Base-by-base conservation (phyloP, 2,797 vertebrate genomes). In the Malurus splendens region DNA sequence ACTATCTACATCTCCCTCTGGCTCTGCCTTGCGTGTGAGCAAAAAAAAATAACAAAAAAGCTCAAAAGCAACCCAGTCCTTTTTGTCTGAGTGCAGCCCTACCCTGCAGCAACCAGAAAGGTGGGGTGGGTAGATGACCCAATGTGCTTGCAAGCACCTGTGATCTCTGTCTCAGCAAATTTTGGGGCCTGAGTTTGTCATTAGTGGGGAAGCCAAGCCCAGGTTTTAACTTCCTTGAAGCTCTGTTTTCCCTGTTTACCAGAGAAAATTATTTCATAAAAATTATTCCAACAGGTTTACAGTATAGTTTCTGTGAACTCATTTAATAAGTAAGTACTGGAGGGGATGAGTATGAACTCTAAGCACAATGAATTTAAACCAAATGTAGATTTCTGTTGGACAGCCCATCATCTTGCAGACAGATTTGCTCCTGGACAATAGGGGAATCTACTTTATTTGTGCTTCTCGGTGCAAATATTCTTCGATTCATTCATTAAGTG, bases 141-240 rank as follows among this genome's bases (percentile, higher is more conserved):
- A 23, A 56, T 4, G 70, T 91, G 55, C 89, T 93, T 94, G 92
- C 66, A 14, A 86, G 87, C 95, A 92, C 91, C 93, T 93, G 95
- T 93, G 86, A 57, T 93, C 92, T 94, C 92, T 94, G 90, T 61
- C 92, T 94, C 94, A 95, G 92, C 93, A 95, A 76, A 93, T 95
- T 94, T 19, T 73, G 77, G 85, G 91, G 87, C 80, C 82, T 7
- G 32, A 56, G n/a, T 89, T 95, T 92, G 93, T 83, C 92, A 92
- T 93, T 91, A 93, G 84, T 48, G 52, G 87, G 16, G 81, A 92
- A 89, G 93, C 90, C 95, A 94, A 93, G 85, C 92, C 91, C 79
- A 92, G 59, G 88, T 78, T 91, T 93, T 86, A 89, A 90, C 92
- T 91, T 94, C 91, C 90, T 94, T 89, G 86, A 73, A 95, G 95